Base-by-base conservation (phyloP, 1,140 invertebrate genomes). In the Zophobas morio region DNA sequence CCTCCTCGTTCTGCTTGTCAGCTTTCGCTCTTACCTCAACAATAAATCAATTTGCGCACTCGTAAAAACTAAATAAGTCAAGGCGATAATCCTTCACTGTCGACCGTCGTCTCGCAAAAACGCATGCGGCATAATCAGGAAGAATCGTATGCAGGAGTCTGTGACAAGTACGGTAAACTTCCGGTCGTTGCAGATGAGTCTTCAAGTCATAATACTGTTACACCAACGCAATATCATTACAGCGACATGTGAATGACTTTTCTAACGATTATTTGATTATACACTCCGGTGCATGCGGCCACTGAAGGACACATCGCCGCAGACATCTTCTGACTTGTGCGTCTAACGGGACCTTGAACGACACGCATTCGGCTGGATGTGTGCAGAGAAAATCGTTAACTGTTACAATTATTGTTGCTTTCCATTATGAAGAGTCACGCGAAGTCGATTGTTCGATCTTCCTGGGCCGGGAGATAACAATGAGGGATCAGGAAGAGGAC, bases 171-270 rank as follows among this genome's bases (percentile, higher is more conserved):
- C 60, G 60, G 60, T 66, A 66, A 66, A 66, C 60, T 66, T 66
- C 60, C 60, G 60, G 49, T 51, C 3, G 49, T 51, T 51, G 49
- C 49, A 51, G 60, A 66, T 66, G 60, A 66, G 39, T 66, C 60
- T 66, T 66, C n/a, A 66, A 66, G 57, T 66, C 60, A 66, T 66
- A 66, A 42, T 66, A 66, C 60, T 66, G 60, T 66, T 66, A 66
- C 60, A 66, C 60, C 60, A 39, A 66, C 60, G 60, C 60, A 66
- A 66, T 66, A 46, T 40, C 32, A 57, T 57, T 51, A 51, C 6
- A 51, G n/a, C 6, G 60, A 66, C 60, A 66, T 66, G 60, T 66
- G 60, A 66, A 66, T 66, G 60, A 66, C 60, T 66, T 66, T 66
- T 40, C 37, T 66, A 39, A 66, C 60, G 60, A 66, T 66, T 37